phyloP scores from a whole-genome alignment of 2,888 invertebrate species.

The Anoncus sp. region DNA sequence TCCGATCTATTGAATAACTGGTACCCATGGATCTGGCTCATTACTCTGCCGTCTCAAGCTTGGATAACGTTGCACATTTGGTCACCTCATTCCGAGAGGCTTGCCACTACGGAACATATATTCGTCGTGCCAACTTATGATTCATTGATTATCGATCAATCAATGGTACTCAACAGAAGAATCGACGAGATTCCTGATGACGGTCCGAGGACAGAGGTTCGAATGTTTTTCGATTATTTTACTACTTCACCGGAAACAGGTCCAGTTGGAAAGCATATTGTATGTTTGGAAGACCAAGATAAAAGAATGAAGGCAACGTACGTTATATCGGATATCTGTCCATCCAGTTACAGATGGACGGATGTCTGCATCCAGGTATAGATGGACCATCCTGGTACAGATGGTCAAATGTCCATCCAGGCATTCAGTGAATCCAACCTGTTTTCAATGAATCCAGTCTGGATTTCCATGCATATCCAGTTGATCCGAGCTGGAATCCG shows the following conservation, averaged over 20 bases:
- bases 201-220: constrained; percentile 29
- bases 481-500: too few species aligned
- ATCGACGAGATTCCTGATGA: constrained; percentile 85
- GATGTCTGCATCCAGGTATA: too few species aligned
- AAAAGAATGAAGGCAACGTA: too few species aligned
- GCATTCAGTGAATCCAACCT: too few species aligned
- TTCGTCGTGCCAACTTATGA: constrained; percentile 94
- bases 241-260: background rate
- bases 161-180: constrained; percentile 91
- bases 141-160: constrained; percentile 93
- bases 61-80: constrained; percentile 96
- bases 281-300: too few species aligned
- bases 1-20: constrained; percentile 86
- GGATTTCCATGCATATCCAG: too few species aligned
- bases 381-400: too few species aligned
- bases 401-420: too few species aligned
- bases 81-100: constrained; percentile 92
- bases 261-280: background rate
- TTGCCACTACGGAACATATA: constrained; percentile 93
- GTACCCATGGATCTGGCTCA: constrained; percentile 91
- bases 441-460: too few species aligned
- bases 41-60: constrained; percentile 93
- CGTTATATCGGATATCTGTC: too few species aligned
- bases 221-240: background rate
- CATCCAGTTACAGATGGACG: too few species aligned